A percentile compares a stretch with the other conserved stretches of the same genome.
Evolutionary conservation across 2,888 invertebrate genomes (phyloP).

Genomic region (Hydraecia micacea): DNA sequence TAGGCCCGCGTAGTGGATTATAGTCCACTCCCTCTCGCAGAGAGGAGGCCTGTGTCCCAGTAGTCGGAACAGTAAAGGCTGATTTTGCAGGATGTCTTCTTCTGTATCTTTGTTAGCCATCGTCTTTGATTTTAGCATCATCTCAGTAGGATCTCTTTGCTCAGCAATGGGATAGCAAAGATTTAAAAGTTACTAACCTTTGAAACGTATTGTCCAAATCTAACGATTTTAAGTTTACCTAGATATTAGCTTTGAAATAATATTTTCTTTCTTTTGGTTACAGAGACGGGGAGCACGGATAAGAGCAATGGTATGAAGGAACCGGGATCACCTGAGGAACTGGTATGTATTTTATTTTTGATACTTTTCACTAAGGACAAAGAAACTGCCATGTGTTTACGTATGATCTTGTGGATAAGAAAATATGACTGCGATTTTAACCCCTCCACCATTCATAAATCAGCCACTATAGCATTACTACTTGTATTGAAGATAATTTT

Average conservation of each 20-base stretch:
- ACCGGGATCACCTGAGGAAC: conserved; percentile 95
- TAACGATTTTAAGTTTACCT: not conserved
- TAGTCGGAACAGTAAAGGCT: not conserved
- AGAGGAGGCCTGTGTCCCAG: not conserved
- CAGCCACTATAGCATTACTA: not conserved
- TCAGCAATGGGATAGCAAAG: too few species aligned
- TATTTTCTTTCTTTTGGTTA: conserved; percentile 80
- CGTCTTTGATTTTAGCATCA: too few species aligned
- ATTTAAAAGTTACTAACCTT: not conserved
- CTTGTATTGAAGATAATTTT: not conserved
- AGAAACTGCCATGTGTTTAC: too few species aligned
- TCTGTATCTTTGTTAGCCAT: not conserved
- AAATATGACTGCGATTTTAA: not conserved
- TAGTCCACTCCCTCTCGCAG: not conserved
- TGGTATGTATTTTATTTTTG: conserved; percentile 89
- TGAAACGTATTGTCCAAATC: not conserved
- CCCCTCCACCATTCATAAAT: not conserved
- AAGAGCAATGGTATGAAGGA: conserved; percentile 96
- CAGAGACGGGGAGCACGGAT: conserved; percentile 93
- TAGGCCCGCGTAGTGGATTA: not conserved
- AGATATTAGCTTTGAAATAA: conserved; percentile 14
- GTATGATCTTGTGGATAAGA: not conserved
- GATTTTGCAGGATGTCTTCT: too few species aligned
- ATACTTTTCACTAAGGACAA: not conserved
- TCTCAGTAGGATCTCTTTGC: too few species aligned